Evolutionary conservation across 2,888 invertebrate species (phyloP), one percentile per base, ranked within the genome.

Genomic region (Leptinotarsa juncta): DNA sequence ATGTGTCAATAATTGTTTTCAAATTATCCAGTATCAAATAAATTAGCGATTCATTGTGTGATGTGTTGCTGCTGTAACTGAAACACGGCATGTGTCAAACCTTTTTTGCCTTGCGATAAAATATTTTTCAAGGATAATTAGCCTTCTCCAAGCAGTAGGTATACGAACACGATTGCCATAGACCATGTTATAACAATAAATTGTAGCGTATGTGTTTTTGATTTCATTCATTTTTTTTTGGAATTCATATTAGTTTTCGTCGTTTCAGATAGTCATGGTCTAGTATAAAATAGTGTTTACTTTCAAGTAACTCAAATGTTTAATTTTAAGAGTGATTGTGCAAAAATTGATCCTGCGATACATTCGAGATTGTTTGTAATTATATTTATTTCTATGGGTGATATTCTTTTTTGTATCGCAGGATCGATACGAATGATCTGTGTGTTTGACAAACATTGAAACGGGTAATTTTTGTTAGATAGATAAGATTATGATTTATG

Each of bases 331-430:
- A 70, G 77, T 71, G 66, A 73, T 71, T 67, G 66, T 74, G 77
- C 65, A 69, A 67, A 62, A 66, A 74, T 79, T 68, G 72, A 78
- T 74, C 60, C 62, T 73, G 71, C 70, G 75, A 77, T 79, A 70
- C 77, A 77, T 72, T 62, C 66, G 74, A 77, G 77, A 77, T 68
- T 77, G 75, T 78, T 77, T 79, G 78, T 80, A 80, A 78, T 80
- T 80, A 78, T 80, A 78, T 79, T 81, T 81, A 78, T 77, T 79
- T 81, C 70, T 73, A 77, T 81, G 80, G 79, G 81, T 81, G 81
- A 81, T 81, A 81, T 78, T 69, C 78, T 78, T 78, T 72, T 71
- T 65, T 77, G 79, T 72, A 77, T 78, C 75, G 77, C 74, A 71
- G 55, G 71, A 75, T 77, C 70, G 74, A 79, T 74, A 23, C 51